phyloP scores from a whole-genome alignment of 2,113 vertebrate genomes.

The Pionites leucogaster region DNA sequence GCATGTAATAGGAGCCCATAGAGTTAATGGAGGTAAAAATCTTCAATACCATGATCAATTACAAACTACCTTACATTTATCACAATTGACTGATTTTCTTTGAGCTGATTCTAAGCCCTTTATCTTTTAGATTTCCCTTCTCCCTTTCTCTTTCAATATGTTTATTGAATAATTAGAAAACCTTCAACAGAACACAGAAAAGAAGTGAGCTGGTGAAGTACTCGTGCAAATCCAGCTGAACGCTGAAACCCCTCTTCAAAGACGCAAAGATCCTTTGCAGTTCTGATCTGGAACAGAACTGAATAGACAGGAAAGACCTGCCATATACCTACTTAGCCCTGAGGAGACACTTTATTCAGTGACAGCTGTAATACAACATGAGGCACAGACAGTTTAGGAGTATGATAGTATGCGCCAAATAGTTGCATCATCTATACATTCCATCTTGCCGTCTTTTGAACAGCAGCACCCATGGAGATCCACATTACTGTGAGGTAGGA shows the following conservation, averaged over 20 bases:
- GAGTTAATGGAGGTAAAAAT: constrained; percentile 35
- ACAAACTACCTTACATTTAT: constrained; percentile 30
- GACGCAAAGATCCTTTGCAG: neutral
- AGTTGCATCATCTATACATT: accelerated
- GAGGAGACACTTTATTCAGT: neutral
- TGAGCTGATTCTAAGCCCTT: constrained; percentile 31
- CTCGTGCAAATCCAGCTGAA: neutral
- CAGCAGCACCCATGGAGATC: neutral
- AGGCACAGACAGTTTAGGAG: neutral
- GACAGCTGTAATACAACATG: neutral
- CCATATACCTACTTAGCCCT: neutral
- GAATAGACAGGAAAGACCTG: neutral
- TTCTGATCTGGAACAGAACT: neutral
- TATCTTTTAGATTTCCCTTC: neutral
- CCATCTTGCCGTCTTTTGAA: neutral
- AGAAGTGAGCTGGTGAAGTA: neutral
- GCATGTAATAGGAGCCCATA: neutral
- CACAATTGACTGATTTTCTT: constrained; percentile 42
- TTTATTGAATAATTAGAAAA: constrained; percentile 17
- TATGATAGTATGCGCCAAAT: neutral
- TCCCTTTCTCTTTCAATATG: neutral
- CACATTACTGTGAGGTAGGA: neutral
- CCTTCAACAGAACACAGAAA: neutral
- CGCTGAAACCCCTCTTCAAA: neutral
- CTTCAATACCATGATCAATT: constrained; percentile 48